Conservation (phyloP, 2,113 vertebrate genomes). For the Rhodinocichla rosea region DNA sequence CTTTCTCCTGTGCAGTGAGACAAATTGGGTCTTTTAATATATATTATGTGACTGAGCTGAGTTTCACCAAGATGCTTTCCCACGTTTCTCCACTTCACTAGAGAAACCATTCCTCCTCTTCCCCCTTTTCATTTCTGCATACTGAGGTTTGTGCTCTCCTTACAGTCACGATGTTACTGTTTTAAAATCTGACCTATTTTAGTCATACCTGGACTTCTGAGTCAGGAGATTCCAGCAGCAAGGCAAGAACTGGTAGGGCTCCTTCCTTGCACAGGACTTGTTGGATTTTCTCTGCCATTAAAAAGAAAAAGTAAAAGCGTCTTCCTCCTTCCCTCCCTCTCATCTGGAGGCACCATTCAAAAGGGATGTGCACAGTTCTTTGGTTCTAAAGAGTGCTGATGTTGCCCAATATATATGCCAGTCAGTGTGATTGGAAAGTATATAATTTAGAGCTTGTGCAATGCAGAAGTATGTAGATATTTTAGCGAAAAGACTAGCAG, state of each 20-base stretch:
- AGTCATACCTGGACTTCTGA: constrained; percentile 75
- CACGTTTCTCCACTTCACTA: not conserved
- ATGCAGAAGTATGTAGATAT: not conserved
- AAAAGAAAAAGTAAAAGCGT: not conserved
- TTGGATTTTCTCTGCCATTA: constrained; percentile 68
- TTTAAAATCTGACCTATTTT: not conserved
- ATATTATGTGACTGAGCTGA: not conserved
- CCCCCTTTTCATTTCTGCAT: not conserved
- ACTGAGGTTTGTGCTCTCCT: not conserved
- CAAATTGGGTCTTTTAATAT: not conserved
- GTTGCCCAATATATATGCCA: not conserved
- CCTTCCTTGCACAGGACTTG: constrained; percentile 74
- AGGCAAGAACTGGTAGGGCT: constrained; percentile 73
- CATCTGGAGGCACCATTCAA: not conserved
- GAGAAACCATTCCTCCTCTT: not conserved
- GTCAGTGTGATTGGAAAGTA: not conserved
- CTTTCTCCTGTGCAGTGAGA: not conserved
- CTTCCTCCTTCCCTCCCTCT: not conserved
- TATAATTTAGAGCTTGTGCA: not conserved
- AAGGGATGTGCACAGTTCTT: not conserved
- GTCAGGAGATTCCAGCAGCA: constrained; percentile 78
- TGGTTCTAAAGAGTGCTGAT: not conserved
- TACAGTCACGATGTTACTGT: not conserved
- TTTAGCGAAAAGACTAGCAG: not conserved
- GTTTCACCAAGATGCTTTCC: not conserved